These are phyloP conservation scores for Pseudorhiza aurosa DNA, from an alignment of 30 jellyfish, hydroid and myxozoan species.

Conservation along the genomic window DNA sequence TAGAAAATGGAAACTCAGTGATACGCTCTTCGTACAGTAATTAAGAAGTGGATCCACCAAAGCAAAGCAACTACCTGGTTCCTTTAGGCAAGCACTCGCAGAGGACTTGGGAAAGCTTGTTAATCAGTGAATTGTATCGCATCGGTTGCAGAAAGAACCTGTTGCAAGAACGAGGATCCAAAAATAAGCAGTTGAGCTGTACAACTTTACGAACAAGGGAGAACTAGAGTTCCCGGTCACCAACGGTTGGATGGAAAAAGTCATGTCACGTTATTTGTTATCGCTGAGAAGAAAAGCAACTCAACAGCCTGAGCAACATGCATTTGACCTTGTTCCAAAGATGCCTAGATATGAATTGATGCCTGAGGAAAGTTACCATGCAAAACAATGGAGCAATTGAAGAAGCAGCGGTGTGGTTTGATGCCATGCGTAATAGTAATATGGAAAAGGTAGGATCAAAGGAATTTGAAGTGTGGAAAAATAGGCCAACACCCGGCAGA, in stretches of 20 bases:
- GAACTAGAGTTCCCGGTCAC: slow-evolving; percentile 33
- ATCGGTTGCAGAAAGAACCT: slow-evolving; percentile 26
- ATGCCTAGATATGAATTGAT: slow-evolving; percentile 20
- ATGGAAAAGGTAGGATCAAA: not conserved
- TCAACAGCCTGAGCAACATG: not conserved
- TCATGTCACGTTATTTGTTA: slow-evolving; percentile 5
- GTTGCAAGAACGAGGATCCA: slow-evolving; percentile 31
- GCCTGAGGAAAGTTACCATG: slow-evolving; percentile 15
- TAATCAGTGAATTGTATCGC: slow-evolving; percentile 32
- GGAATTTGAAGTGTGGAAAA: not conserved
- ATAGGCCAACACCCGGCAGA: no score
- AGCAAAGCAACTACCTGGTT: slow-evolving; percentile 69
- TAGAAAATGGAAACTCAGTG: slow-evolving; percentile 52
- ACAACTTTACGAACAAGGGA: slow-evolving; percentile 35
- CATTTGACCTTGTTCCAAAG: slow-evolving; percentile 16
- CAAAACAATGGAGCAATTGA: not conserved
- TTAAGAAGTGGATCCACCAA: slow-evolving; percentile 46
- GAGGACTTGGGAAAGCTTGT: slow-evolving; percentile 53
- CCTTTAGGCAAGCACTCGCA: slow-evolving; percentile 60
- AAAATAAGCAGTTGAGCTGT: slow-evolving; percentile 17
- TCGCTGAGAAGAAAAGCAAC: slow-evolving; percentile 4
- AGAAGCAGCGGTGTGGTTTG: slow-evolving; percentile 1
- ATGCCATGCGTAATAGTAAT: not conserved
- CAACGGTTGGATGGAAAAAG: slow-evolving; percentile 11
- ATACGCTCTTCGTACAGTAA: slow-evolving; percentile 52